Evolutionary conservation across 2,797 vertebrate species (phyloP).

Genomic region (Thunnus albacares): DNA sequence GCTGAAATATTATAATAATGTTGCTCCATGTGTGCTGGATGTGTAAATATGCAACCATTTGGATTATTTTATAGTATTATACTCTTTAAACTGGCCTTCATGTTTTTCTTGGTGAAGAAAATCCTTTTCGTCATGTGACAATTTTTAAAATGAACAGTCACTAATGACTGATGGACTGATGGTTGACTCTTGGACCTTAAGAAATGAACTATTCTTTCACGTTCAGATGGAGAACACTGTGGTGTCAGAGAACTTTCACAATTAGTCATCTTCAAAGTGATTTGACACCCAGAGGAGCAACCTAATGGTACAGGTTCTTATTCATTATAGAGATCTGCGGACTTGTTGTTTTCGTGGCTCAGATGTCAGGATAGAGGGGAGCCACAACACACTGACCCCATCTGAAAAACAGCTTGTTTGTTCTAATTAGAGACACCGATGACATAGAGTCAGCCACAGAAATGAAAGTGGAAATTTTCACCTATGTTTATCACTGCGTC

Average conservation of each 20-base stretch:
- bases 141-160: neutral
- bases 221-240: slow-evolving; percentile 9
- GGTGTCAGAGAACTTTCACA: slow-evolving; percentile 6
- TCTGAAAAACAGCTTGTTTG: slow-evolving; percentile 49
- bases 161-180: neutral
- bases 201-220: neutral
- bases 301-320: slow-evolving; percentile 21
- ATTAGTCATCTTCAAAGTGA: slow-evolving; percentile 41
- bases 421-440: slow-evolving; percentile 65
- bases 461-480: slow-evolving; percentile 20
- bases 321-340: slow-evolving; percentile 31
- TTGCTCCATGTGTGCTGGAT: neutral
- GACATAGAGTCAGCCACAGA: slow-evolving; percentile 20
- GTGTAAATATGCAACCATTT: neutral
- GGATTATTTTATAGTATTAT: neutral
- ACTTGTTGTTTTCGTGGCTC: slow-evolving; percentile 50
- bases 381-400: slow-evolving; percentile 46
- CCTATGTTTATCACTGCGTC: neutral
- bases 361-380: slow-evolving; percentile 21
- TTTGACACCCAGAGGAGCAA: slow-evolving; percentile 35
- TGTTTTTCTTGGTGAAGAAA: neutral
- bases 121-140: neutral
- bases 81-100: neutral
- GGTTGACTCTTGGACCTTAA: slow-evolving; percentile 5
- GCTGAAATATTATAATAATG: neutral